These are phyloP conservation scores for Nothocercus nigrocapillus DNA, from an alignment of 2,113 vertebrate species.

Conservation along the genomic window DNA sequence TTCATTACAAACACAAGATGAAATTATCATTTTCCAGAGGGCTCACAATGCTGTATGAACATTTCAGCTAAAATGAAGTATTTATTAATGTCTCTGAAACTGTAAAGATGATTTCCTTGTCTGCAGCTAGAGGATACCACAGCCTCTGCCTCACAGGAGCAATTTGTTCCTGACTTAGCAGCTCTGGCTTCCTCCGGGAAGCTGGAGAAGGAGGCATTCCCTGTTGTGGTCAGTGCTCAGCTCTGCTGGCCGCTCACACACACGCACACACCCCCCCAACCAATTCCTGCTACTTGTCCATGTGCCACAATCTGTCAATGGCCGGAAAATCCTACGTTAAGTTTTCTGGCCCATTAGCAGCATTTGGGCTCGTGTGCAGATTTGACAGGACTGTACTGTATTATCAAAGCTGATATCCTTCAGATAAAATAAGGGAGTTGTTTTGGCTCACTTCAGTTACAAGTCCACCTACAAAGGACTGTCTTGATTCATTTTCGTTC, in stretches of 20 bases:
- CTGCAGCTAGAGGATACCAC: background rate
- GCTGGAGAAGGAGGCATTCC: background rate
- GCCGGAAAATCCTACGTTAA: background rate
- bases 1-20: constrained; percentile 16
- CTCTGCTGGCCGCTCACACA: background rate
- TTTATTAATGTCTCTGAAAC: constrained; percentile 26
- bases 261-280: too few relatives aligned
- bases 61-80: background rate
- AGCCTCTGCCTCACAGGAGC: background rate
- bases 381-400: background rate
- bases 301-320: background rate
- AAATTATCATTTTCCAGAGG: constrained; percentile 33
- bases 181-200: background rate
- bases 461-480: background rate
- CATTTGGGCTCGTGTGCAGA: background rate
- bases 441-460: background rate
- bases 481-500: background rate
- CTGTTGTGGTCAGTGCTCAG: background rate
- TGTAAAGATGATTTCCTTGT: constrained; percentile 3
- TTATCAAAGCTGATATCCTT: background rate
- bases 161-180: background rate
- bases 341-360: background rate
- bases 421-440: background rate
- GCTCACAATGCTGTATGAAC: background rate
- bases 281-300: background rate